These are phyloP conservation scores for Scaeva pyrastri DNA, from an alignment of 2,888 invertebrate genomes.

Conservation along the genomic window DNA sequence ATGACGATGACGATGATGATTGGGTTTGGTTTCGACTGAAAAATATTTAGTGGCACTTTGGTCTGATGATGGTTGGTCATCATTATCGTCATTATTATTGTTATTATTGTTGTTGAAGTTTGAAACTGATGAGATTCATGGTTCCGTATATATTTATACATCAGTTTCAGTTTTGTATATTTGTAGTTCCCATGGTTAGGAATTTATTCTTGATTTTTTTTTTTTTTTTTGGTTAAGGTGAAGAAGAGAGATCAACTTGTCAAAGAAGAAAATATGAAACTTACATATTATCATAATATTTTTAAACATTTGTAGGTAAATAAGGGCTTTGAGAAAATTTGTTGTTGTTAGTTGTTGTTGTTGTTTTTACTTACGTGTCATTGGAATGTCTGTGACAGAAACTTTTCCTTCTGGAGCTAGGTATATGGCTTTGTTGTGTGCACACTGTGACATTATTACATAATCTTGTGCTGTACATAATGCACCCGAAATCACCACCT, in stretches of 20 bases:
- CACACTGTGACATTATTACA: conserved; percentile 84
- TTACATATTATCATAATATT: conserved; percentile 1
- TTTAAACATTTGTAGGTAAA: conserved; percentile 39
- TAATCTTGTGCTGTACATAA: conserved; percentile 84
- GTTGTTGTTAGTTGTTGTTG: not conserved
- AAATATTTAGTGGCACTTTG: conserved; percentile 64
- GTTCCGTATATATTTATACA: not conserved
- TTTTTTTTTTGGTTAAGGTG: not conserved
- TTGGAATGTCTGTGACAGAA: conserved; percentile 84
- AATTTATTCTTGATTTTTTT: conserved; percentile 34
- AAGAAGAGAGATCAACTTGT: conserved; percentile 33
- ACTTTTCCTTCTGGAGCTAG: conserved; percentile 84
- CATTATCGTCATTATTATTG: not conserved
- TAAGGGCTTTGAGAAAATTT: not conserved
- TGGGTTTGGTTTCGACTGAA: conserved; percentile 70
- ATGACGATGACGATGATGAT: no score
- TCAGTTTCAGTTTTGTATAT: conserved; percentile 33
- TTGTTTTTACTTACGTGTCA: conserved; percentile 82
- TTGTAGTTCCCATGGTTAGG: conserved; percentile 69
- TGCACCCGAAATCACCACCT: conserved; percentile 85
- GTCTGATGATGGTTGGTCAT: conserved; percentile 17
- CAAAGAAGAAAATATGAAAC: conserved; percentile 4
- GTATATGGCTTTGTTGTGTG: conserved; percentile 84
- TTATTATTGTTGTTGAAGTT: conserved; percentile 34
- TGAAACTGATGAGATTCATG: conserved; percentile 1